phyloP scores from a whole-genome alignment of 1,140 invertebrate genomes.

The Diprion similis region DNA sequence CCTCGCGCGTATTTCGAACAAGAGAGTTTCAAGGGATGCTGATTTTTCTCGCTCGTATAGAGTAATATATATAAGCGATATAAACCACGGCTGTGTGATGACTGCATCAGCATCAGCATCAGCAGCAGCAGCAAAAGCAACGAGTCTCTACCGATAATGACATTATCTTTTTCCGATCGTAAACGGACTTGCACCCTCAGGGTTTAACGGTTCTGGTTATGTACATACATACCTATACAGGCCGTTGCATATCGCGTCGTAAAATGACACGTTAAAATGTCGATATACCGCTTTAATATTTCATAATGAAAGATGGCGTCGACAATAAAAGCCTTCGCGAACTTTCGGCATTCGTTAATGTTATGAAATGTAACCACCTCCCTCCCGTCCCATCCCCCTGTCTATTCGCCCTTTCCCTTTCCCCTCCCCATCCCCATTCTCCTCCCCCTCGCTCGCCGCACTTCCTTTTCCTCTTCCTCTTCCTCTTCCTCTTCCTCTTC shows the following conservation, averaged over 20 bases:
- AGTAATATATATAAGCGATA: no score
- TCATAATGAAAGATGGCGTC: slow-evolving; percentile 33
- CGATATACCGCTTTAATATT: slow-evolving; percentile 31
- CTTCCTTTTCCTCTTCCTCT: slow-evolving; percentile 6
- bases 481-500: slow-evolving; percentile 8
- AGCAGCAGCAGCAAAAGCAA: no score
- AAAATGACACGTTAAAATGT: slow-evolving; percentile 30
- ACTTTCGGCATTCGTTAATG: slow-evolving; percentile 42
- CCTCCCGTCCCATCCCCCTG: slow-evolving; percentile 8
- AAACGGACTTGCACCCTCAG: slow-evolving; percentile 17
- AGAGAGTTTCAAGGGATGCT: no score
- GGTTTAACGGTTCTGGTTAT: background rate
- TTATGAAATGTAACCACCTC: slow-evolving; percentile 43
- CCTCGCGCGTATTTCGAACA: no score
- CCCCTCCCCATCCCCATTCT: slow-evolving; percentile 28
- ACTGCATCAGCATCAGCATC: no score
- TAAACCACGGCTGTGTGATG: no score
- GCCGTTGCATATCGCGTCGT: background rate
- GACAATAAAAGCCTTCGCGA: slow-evolving; percentile 39
- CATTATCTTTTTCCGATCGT: slow-evolving; percentile 30
- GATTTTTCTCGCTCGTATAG: no score
- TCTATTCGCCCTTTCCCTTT: slow-evolving; percentile 18
- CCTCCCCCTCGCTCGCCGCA: slow-evolving; percentile 25
- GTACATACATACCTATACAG: background rate
- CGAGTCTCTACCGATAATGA: slow-evolving; percentile 19